A percentile compares a stretch with the other conserved stretches of the same genome.
Evolutionary conservation across 30 jellyfish, hydroid and myxozoan genomes (phyloP).

Genomic region (Chrysaora quinquecirrha): DNA sequence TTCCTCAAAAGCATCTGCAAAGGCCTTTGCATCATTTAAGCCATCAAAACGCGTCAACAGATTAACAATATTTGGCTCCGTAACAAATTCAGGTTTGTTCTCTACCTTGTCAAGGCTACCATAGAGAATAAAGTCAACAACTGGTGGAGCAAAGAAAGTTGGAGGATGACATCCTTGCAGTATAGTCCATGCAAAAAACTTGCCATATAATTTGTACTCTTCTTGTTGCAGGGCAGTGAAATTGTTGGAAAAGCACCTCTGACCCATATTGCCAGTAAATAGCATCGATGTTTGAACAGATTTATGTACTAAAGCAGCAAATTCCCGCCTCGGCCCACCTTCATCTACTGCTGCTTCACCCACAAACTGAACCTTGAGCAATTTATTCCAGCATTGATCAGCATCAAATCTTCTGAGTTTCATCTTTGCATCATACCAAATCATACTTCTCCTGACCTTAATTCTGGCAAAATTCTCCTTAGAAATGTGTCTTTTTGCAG

Average conservation of each 20-base stretch:
- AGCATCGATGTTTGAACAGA: not conserved
- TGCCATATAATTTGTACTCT: not conserved
- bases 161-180: not conserved
- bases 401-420: not conserved
- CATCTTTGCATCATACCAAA: not conserved
- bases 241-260: not conserved
- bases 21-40: no score
- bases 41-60: no score
- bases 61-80: no score
- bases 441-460: not conserved
- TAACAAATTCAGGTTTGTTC: not conserved
- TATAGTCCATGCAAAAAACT: not conserved
- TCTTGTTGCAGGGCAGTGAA: not conserved
- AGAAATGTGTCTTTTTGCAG: no score
- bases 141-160: not conserved
- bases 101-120: not conserved
- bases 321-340: not conserved
- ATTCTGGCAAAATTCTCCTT: no score
- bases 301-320: not conserved
- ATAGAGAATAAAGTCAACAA: not conserved
- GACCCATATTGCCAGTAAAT: not conserved
- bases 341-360: not conserved
- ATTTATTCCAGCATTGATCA: not conserved
- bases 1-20: no score
- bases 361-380: not conserved